phyloP scores from a whole-genome alignment of 2,113 vertebrate species.

The Tragelaphus buxtoni region DNA sequence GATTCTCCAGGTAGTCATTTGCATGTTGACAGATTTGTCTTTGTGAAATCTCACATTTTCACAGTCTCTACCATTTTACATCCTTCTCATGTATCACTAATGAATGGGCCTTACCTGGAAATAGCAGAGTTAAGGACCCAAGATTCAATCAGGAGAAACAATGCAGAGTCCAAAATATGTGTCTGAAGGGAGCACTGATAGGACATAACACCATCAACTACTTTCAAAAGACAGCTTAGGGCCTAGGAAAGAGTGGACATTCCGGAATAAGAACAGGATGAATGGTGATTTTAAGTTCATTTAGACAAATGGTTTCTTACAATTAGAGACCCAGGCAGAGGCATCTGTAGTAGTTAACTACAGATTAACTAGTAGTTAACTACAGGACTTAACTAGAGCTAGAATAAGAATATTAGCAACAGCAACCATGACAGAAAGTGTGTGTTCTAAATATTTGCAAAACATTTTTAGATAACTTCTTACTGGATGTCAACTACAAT shows the following conservation, averaged over 20 bases:
- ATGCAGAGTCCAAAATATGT: not conserved
- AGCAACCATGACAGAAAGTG: not conserved
- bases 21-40: not conserved
- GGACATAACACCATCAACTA: not conserved
- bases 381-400: not conserved
- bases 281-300: not conserved
- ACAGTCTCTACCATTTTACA: not conserved
- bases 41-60: not conserved
- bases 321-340: not conserved
- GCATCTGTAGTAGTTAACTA: not conserved
- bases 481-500: not conserved
- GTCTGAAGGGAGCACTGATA: not conserved
- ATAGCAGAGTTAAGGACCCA: not conserved
- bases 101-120: not conserved
- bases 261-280: not conserved
- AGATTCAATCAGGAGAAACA: not conserved
- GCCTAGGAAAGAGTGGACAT: not conserved
- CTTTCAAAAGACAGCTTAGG: not conserved
- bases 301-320: not conserved
- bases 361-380: too few species aligned
- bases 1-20: not conserved
- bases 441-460: not conserved
- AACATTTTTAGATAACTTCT: not conserved
- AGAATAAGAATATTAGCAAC: not conserved
- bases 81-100: not conserved